Evolutionary conservation across 2,888 invertebrate genomes (phyloP), one percentile per base, ranked within the genome.

Genomic region (Cantharis nigra): DNA sequence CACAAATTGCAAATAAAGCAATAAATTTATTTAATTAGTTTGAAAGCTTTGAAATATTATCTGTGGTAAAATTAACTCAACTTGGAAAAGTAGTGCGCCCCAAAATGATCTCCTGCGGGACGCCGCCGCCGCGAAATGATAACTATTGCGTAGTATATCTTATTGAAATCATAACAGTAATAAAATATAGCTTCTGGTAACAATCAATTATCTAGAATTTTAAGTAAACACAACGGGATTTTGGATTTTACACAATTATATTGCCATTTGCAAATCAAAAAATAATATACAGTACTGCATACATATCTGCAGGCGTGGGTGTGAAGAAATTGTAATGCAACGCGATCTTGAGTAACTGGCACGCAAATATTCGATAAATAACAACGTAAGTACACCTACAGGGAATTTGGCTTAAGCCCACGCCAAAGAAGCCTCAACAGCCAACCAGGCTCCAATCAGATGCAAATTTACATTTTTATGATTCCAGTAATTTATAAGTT

Each of bases 361-460:
- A 81, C 80, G 81, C 78, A 81, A 82, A 81, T 82, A 81, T 81
- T 82, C 82, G 81, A 82, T 81, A 81, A 82, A 82, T 81, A 80
- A 82, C 80, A 76, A 75, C 74, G 71, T 75, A 76, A 75, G 78
- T 78, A 81, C 82, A 79, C 82, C 81, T 74, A 82, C 82, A 79
- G 80, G 79, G 78, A 81, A 75, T 81, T 80, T 74, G 78, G 79
- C 74, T 76, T 69, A 77, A 75, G 70, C 79, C 81, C 78, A 79
- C 80, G 81, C 81, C 78, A 72, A 67, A 80, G 80, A 72, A 70
- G 71, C 76, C 74, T 78, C 79, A 72, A 72, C 80, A 80, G 72
- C 77, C 76, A 79, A 72, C 70, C 77, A 69, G 72, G 75, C 77
- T 72, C 72, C 77, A 75, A 63, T 71, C 74, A 71, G 69, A 72